Evolutionary conservation across 2,888 invertebrate genomes (phyloP), one percentile per base, ranked within the genome.

Genomic region (Meta bourneti): DNA sequence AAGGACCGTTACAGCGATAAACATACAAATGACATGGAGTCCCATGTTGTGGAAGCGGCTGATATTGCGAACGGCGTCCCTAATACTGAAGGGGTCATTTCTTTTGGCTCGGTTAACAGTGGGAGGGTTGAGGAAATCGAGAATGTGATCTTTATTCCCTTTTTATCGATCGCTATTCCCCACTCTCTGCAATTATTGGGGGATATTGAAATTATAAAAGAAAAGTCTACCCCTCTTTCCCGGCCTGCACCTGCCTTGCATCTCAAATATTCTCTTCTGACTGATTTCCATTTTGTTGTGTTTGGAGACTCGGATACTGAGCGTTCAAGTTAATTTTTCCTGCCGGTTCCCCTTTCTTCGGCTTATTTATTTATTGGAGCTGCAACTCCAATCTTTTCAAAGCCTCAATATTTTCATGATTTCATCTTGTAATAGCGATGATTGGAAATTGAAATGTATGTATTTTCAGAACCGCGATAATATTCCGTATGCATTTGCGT

Each of bases 1-100:
- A 85, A 85, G 77, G 77, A 77, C 61, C 61, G 84, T 77, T 75
- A 19, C 77, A 54, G 61, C 34, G 61, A 85, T 85, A 85, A 85
- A 85, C 77, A 77, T 77, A 61, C 19, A 75, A 77, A 75, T 77
- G 85, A 85, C 85, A 85, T 77, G 69, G 69, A 13, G 77, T 61
- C 9, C 75, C 85, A 34, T 69, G 19, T 74, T 13, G 16, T 13
- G 69, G 34, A 2, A 19, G 49, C 13, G 19, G 69, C 72, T 19
- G 52, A 72, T 72, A 72, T 72, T 20, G 49, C 54, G 77, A 85
- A 85, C 77, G 71, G 19, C 72, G 34, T 69, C 61, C 69, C 69
- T 77, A 85, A 85, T 70, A 51, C 70, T 34, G 61, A 78, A 78
- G 20, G 52, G 34, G 79, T 87, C 87, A 74, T 80, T 80, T 71